phyloP scores from a whole-genome alignment of 30 jellyfish, hydroid and myxozoan genomes.

The Hydra vulgaris region DNA sequence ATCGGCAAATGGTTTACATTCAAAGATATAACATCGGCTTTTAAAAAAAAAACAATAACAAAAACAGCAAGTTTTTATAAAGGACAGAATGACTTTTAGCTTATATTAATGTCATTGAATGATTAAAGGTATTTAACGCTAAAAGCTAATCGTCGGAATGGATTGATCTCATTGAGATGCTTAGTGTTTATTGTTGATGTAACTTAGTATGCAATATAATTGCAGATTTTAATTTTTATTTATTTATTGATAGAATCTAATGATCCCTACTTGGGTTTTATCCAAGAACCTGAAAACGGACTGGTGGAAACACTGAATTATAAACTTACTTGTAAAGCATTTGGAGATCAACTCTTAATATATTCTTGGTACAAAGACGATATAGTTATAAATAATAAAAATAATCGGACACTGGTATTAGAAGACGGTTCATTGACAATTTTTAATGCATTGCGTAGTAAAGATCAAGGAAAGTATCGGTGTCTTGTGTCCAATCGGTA shows the following conservation, averaged over 20 bases:
- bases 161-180: neutral
- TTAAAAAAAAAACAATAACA: neutral
- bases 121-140: neutral
- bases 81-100: neutral
- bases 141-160: neutral
- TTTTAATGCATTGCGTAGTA: slow-evolving; percentile 31
- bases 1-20: neutral
- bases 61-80: too few relatives aligned
- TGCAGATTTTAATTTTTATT: neutral
- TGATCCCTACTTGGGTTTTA: slow-evolving; percentile 36
- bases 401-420: slow-evolving; percentile 30
- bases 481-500: slow-evolving; percentile 70
- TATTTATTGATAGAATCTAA: slow-evolving; percentile 7
- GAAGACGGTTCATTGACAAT: slow-evolving; percentile 78
- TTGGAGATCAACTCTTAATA: slow-evolving; percentile 62
- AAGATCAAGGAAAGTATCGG: slow-evolving; percentile 87
- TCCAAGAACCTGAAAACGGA: slow-evolving; percentile 69
- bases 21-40: neutral
- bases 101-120: neutral
- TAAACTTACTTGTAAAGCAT: slow-evolving; percentile 53
- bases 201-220: neutral
- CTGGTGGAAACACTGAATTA: slow-evolving; percentile 42
- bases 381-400: slow-evolving; percentile 18
- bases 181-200: too few relatives aligned
- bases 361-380: slow-evolving; percentile 77